Base-by-base conservation (phyloP, 2,888 invertebrate genomes). In the Phortica magna region DNA sequence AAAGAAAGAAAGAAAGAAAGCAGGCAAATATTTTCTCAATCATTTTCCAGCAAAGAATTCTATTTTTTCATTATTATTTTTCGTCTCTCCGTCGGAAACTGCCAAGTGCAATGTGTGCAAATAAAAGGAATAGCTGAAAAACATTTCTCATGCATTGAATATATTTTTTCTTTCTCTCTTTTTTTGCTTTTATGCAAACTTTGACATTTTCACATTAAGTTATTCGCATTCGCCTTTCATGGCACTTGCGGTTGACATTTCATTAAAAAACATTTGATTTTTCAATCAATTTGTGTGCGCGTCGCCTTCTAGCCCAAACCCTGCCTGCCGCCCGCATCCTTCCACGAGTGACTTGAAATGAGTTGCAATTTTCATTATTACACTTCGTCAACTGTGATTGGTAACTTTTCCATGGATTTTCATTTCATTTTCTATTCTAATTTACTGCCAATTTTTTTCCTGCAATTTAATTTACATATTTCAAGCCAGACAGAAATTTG, bases 261-360 rank as follows among this genome's bases (percentile, higher is more conserved):
- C 65, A 65, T 65, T 65, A 65, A 65, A 61, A 65, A 65, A 3
- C 41, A 65, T 65, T 41, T 65, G 65, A 65, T 65, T 41, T 31
- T 41, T 65, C 65, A 65, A 65, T 65, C 65, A 65, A 65, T 65
- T 14, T 41, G 10, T 61, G 17, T 59, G 59, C 19, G 9, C 22
- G 3, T 19, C 22, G n/a, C 14, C 9, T 3, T n/a, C 12, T 7
- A 12, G 3, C 57, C 17, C 6, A 6, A 43, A 43, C 10, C 10
- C 10, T 43, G n/a, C n/a, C 43, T 43, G 43, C 43, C 7, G 9
- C 48, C 14, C 31, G 1, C 31, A 31, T 31, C 31, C 31, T 31
- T 2, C 31, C 2, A 31, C 31, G 31, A 31, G 31, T 53, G 2
- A 6, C n/a, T n/a, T 53, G n/a, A 53, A 10, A 53, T 10, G 14